Base-by-base conservation (phyloP, 2,797 vertebrate genomes). In the Gallinago nigripennis region DNA sequence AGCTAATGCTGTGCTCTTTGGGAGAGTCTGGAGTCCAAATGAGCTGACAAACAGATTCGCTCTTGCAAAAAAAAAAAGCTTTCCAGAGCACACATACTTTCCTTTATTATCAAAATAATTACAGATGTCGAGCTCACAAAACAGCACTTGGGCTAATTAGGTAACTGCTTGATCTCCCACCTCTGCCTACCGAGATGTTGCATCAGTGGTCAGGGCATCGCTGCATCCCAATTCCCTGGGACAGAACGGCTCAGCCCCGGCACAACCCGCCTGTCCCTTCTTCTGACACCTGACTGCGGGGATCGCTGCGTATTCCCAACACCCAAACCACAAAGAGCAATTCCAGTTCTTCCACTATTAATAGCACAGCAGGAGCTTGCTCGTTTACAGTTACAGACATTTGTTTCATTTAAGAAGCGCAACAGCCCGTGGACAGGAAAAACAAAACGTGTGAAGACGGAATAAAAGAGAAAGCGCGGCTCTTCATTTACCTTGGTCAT, bases 401-500 rank as follows among this genome's bases (percentile, higher is more conserved):
- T 56, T 63, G 65, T 13, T 70, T 79, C 91, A 35, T 91, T 92
- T 37, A 70, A 69, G 57, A 95, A 79, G 96, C 5, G 76, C n/a
- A 94, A 82, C 73, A 78, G 68, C 90, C 95, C 78, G 85, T 3
- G 76, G 83, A 79, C 39, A 75, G 71, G 30, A 73, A 88, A 72
- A 80, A 76, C 56, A 86, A 83, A 19, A 96, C 11, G 85, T 48
- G 92, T 96, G 96, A 97, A 85, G 86, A 97, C 71, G 65, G 95
- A 96, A 94, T 83, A 46, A 86, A 70, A 96, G 78, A 97, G 86
- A 96, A 95, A 97, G 88, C 43, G 72, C 63, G 83, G 96, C 94
- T 96, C 66, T 97, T 97, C 95, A 97, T 98, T 99, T 99, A 99
- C 99, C 99, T 99, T 99, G 99, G 96, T 99, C 99, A 98, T 99